phyloP scores from a whole-genome alignment of 2,113 vertebrate species.

The Muscicapa adusta region DNA sequence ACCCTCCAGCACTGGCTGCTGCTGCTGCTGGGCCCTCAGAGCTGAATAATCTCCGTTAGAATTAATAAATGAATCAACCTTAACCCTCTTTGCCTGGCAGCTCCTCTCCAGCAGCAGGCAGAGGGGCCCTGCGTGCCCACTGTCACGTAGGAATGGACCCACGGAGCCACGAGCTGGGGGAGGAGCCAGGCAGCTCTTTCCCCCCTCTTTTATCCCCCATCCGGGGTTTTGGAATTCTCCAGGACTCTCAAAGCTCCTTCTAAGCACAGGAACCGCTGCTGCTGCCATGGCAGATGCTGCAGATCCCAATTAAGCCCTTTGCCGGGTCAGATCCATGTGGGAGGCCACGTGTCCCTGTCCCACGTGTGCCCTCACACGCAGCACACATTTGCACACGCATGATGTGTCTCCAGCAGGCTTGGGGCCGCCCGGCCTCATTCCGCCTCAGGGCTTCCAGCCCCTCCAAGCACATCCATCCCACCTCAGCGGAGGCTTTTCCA shows the following conservation, averaged over 20 bases:
- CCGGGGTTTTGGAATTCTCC: background rate
- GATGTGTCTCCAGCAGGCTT: background rate
- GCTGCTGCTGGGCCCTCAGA: background rate
- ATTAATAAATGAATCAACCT: background rate
- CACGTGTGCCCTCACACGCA: background rate
- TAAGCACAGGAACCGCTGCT: fast-evolving
- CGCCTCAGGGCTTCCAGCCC: background rate
- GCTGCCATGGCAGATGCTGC: background rate
- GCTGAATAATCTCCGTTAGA: background rate
- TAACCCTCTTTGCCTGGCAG: background rate
- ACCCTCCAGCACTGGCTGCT: fast-evolving
- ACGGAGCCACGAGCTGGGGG: background rate
- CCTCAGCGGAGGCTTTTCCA: fast-evolving
- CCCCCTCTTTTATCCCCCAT: fast-evolving
- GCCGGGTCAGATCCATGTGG: background rate
- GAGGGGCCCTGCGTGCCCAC: background rate
- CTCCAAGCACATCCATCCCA: fast-evolving
- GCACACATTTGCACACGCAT: background rate
- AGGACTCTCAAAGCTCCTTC: background rate
- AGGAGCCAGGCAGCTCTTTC: background rate
- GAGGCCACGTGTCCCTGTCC: background rate
- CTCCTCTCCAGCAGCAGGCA: background rate
- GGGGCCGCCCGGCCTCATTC: fast-evolving
- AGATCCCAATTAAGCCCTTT: background rate
- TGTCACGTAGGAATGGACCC: background rate